A percentile compares a stretch with the other conserved stretches of the same genome.
These are phyloP conservation scores for Chaetodon trifasciatus DNA, from an alignment of 2,797 vertebrate species.

Conservation along the genomic window DNA sequence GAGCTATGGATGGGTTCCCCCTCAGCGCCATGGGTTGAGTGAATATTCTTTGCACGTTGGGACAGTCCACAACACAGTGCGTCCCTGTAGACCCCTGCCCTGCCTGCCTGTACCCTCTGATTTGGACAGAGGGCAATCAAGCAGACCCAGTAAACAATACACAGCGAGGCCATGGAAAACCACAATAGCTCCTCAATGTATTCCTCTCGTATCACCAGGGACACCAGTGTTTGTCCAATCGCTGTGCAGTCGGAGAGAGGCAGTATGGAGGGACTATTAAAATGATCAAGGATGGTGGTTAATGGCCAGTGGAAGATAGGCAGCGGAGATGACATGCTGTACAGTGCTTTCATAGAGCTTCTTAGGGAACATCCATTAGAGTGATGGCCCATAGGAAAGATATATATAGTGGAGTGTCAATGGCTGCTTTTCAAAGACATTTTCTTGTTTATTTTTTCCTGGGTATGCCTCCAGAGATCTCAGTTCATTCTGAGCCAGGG, in stretches of 20 bases:
- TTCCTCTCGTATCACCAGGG: slow-evolving; percentile 74
- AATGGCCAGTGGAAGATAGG: slow-evolving; percentile 73
- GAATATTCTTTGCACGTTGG: slow-evolving; percentile 82
- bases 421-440: slow-evolving; percentile 57
- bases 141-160: slow-evolving; percentile 82
- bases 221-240: slow-evolving; percentile 76
- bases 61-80: slow-evolving; percentile 79
- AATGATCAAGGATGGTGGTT: slow-evolving; percentile 76
- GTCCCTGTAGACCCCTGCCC: slow-evolving; percentile 78
- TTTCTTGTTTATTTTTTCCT: slow-evolving; percentile 72
- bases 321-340: slow-evolving; percentile 65
- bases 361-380: slow-evolving; percentile 66
- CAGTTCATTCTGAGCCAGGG: slow-evolving; percentile 56
- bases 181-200: slow-evolving; percentile 79
- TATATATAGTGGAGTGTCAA: slow-evolving; percentile 48
- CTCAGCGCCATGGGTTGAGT: slow-evolving; percentile 73
- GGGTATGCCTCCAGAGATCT: slow-evolving; percentile 65
- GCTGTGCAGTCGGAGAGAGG: slow-evolving; percentile 60
- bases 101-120: slow-evolving; percentile 81
- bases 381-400: slow-evolving; percentile 55
- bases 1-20: slow-evolving; percentile 75
- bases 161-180: slow-evolving; percentile 75
- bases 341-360: slow-evolving; percentile 66
- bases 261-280: slow-evolving; percentile 76
- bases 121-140: slow-evolving; percentile 84